Conservation (phyloP, 2,888 invertebrate species). For the Coenonympha glycerion region DNA sequence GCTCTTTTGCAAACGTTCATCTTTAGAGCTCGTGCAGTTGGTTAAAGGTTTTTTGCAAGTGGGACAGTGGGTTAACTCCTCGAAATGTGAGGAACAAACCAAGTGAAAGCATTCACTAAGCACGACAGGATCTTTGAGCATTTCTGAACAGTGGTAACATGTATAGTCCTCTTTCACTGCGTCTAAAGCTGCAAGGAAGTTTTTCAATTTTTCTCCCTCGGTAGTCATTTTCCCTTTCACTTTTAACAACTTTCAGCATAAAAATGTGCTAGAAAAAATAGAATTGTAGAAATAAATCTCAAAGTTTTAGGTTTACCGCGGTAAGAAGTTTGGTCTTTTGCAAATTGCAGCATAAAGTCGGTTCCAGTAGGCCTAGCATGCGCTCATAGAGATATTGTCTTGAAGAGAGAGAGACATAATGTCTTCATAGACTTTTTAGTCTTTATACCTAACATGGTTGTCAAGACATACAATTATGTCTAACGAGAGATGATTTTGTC, state of each 20-base stretch:
- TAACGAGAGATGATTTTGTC: no score
- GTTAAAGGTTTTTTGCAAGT: slow-evolving; percentile 46
- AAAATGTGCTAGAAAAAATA: no score
- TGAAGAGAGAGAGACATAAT: no score
- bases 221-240: slow-evolving; percentile 38
- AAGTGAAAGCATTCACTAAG: slow-evolving; percentile 63
- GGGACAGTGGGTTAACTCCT: slow-evolving; percentile 46
- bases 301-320: slow-evolving; percentile 1
- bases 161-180: slow-evolving; percentile 50
- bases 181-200: slow-evolving; percentile 54
- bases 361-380: no score
- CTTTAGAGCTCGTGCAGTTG: slow-evolving; percentile 40
- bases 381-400: no score
- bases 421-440: no score
- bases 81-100: slow-evolving; percentile 56
- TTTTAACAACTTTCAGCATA: no score
- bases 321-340: no score
- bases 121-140: slow-evolving; percentile 57
- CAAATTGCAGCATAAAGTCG: no score
- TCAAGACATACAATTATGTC: no score
- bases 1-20: slow-evolving; percentile 43
- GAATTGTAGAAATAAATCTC: no score
- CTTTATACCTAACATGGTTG: no score
- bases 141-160: slow-evolving; percentile 52
- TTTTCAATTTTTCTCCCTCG: slow-evolving; percentile 33